phyloP scores from a whole-genome alignment of 2,113 vertebrate genomes.

The Platanista minor region DNA sequence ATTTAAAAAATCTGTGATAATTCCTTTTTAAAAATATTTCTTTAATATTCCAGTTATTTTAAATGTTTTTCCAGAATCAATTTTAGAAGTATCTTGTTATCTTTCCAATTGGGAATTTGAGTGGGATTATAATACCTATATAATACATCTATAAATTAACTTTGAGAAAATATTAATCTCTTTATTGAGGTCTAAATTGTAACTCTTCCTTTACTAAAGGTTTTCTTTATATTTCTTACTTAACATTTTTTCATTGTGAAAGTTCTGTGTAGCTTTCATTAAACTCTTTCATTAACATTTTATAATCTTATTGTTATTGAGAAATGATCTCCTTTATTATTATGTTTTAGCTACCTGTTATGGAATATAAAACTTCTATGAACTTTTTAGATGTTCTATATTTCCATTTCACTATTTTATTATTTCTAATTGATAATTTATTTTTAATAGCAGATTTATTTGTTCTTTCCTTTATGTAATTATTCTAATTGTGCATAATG shows the following conservation, averaged over 20 bases:
- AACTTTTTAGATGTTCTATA: not conserved
- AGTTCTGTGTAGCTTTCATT: not conserved
- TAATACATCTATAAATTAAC: not conserved
- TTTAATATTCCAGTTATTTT: not conserved
- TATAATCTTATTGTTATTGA: constrained; percentile 19
- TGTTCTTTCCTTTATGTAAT: not conserved
- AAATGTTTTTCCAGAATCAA: not conserved
- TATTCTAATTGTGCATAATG: not conserved
- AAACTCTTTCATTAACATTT: not conserved
- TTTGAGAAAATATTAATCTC: not conserved
- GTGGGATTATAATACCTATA: not conserved
- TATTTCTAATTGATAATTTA: constrained; percentile 15
- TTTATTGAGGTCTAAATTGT: not conserved
- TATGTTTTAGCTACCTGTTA: not conserved
- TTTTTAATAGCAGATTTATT: not conserved
- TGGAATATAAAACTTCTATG: not conserved
- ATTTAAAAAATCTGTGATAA: not conserved
- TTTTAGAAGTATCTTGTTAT: not conserved
- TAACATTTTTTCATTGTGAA: not conserved
- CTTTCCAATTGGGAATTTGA: not conserved
- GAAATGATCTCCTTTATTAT: not conserved
- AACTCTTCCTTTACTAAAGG: not conserved
- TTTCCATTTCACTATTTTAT: constrained; percentile 17
- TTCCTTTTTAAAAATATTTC: not conserved
- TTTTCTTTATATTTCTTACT: not conserved